phyloP scores from a whole-genome alignment of 2,113 vertebrate genomes.

The Hemibagrus wyckioides region DNA sequence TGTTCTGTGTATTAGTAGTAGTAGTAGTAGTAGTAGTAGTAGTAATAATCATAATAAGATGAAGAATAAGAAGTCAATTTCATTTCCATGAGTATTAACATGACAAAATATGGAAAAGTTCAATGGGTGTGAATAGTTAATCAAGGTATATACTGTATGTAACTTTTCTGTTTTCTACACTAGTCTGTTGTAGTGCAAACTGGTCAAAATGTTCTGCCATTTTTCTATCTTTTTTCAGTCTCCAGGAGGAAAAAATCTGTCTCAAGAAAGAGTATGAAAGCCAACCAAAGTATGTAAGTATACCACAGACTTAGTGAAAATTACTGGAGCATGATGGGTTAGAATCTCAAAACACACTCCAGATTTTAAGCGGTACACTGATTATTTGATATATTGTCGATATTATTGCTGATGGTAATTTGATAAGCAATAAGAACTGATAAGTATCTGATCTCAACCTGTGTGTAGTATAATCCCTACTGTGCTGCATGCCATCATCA shows the following conservation, averaged over 20 bases:
- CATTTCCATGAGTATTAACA: too few species aligned
- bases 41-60: too few species aligned
- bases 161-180: neutral
- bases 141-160: too few species aligned
- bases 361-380: neutral
- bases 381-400: neutral
- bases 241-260: conserved; percentile 81
- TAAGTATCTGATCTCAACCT: neutral
- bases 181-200: neutral
- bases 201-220: neutral
- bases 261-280: conserved; percentile 78
- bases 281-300: conserved; percentile 82
- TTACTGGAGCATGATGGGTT: neutral
- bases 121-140: too few species aligned
- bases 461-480: neutral
- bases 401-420: neutral
- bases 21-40: too few species aligned
- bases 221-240: conserved; percentile 56
- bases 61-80: too few species aligned
- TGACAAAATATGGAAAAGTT: too few species aligned
- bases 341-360: neutral
- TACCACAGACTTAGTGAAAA: conserved; percentile 13
- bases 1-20: too few species aligned
- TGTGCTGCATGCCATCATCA: neutral
- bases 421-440: neutral